A percentile compares a stretch with the other conserved stretches of the same genome.
Conservation (phyloP, 1,140 invertebrate species). For the Agrilus planipennis region DNA sequence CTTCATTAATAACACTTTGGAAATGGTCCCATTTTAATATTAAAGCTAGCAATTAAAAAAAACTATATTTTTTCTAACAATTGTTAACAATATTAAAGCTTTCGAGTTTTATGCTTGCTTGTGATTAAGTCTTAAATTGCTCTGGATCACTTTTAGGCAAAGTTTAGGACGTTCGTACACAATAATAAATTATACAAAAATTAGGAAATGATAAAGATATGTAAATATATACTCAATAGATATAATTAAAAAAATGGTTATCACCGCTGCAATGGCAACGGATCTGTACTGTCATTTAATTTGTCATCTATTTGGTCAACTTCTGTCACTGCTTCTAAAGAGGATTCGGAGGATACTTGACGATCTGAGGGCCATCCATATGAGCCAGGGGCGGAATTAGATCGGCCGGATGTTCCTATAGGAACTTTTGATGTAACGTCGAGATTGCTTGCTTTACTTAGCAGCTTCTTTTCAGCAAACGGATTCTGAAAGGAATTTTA, state of each 20-base stretch:
- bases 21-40: no score
- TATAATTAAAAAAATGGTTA: not conserved
- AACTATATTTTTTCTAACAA: no score
- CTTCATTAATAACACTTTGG: no score
- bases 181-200: not conserved
- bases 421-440: conserved; percentile 18
- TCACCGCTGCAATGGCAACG: conserved; percentile 12
- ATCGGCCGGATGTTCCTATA: conserved; percentile 43
- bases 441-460: conserved; percentile 16
- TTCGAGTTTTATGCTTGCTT: no score
- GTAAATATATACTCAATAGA: not conserved
- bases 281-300: conserved; percentile 16
- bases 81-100: no score
- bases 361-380: conserved; percentile 41
- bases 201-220: not conserved
- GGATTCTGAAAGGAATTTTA: conserved; percentile 26
- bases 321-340: conserved; percentile 27
- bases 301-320: conserved; percentile 22
- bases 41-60: no score
- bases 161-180: no score
- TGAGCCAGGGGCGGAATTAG: conserved; percentile 63
- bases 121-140: no score
- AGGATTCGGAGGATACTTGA: conserved; percentile 26
- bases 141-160: no score
- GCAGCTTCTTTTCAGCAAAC: conserved; percentile 26